Base-by-base conservation (phyloP, 2,888 invertebrate genomes). In the Arrhopalites spinosus region DNA sequence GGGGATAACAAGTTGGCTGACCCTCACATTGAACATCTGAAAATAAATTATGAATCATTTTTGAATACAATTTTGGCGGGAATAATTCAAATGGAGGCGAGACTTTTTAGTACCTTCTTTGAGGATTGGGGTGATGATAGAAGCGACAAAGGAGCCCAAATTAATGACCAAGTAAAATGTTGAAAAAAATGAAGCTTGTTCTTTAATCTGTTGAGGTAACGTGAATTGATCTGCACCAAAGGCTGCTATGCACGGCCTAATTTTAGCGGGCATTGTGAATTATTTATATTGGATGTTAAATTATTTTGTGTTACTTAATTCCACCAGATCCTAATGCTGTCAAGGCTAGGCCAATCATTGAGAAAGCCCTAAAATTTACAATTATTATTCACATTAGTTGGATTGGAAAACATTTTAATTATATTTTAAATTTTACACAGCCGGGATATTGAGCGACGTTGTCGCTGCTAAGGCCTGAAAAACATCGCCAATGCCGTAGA, bases 211-310 rank as follows among this genome's bases (percentile, higher is more conserved):
- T 80, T 92, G 91, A 0, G 93, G 93, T 64, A 93, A 82, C 66
- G 90, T 88, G 86, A 96, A 96, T 86, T 96, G 97, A 85, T 98
- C 97, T 0, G 96, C 97, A 0, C 97, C 97, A 85, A 98, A 97
- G 0, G 97, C 94, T 0, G 95, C 89, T 0, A 98, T 96, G 84
- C 96, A 96, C 0, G 97, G 96, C 84, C n/a, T n/a, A n/a, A n/a
- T n/a, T n/a, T n/a, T n/a, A n/a, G n/a, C n/a, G n/a, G n/a, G n/a
- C n/a, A n/a, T n/a, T n/a, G n/a, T n/a, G n/a, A n/a, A n/a, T n/a
- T n/a, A n/a, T n/a, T n/a, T n/a, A n/a, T n/a, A n/a, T n/a, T n/a
- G n/a, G n/a, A n/a, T n/a, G n/a, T n/a, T n/a, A n/a, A n/a, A n/a
- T n/a, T n/a, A n/a, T n/a, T n/a, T n/a, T n/a, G n/a, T n/a, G n/a